Evolutionary conservation across 2,113 vertebrate species (phyloP).

Genomic region (Melospiza melodia): DNA sequence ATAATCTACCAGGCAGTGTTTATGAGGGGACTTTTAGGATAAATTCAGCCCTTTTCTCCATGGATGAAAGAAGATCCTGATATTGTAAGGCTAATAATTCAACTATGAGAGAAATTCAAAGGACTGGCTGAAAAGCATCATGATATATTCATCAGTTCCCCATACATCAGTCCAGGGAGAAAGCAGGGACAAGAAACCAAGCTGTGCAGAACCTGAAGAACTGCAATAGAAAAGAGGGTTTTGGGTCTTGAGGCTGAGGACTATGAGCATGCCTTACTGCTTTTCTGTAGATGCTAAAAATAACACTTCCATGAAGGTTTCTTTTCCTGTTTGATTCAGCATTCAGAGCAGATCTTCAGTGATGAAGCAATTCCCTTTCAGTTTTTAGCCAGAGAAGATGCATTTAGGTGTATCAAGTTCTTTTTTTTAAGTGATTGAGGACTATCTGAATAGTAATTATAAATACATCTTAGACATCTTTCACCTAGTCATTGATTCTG

Average conservation of each 20-base stretch:
- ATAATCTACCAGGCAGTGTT: neutral
- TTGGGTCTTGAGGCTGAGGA: neutral
- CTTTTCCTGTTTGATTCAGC: neutral
- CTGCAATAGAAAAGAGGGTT: neutral
- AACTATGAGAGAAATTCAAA: neutral
- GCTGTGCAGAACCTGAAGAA: neutral
- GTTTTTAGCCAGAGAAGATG: neutral
- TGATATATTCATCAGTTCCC: neutral
- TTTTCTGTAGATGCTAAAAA: neutral
- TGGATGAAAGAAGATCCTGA: neutral
- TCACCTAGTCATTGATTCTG: neutral
- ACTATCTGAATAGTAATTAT: neutral
- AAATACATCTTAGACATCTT: neutral
- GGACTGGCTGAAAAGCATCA: neutral
- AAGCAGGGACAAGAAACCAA: neutral
- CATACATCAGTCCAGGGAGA: neutral
- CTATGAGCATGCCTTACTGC: neutral
- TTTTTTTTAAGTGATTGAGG: neutral
- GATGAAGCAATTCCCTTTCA: neutral
- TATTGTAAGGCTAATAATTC: neutral
- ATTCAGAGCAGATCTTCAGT: neutral
- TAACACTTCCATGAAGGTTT: neutral
- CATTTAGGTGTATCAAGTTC: neutral
- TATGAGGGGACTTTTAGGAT: neutral
- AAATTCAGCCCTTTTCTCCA: neutral